phyloP scores from a whole-genome alignment of 2,113 vertebrate genomes.

The Electrona antarctica region DNA sequence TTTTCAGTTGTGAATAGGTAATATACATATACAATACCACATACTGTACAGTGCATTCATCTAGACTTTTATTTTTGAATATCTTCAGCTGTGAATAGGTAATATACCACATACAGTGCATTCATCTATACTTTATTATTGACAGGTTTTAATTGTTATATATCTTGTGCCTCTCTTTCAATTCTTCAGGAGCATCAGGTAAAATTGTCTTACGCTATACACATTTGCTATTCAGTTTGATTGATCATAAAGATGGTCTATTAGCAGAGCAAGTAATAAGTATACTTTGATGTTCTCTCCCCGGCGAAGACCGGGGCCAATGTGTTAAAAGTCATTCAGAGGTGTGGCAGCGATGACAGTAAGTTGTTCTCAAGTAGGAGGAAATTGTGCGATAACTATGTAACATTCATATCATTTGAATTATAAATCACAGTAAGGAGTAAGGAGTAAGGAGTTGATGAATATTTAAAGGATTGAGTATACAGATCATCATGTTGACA shows the following conservation, averaged over 20 bases:
- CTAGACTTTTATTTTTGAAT: no score
- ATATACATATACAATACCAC: no score
- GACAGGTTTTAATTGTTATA: not conserved
- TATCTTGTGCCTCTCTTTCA: not conserved
- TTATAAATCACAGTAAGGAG: constrained; percentile 81
- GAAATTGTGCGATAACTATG: constrained; percentile 74
- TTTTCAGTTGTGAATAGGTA: no score
- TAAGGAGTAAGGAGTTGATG: constrained; percentile 74
- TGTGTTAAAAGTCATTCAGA: constrained; percentile 69
- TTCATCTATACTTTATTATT: no score
- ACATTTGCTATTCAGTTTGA: not conserved
- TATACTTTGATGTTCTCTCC: constrained; percentile 63
- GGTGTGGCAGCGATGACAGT: constrained; percentile 67
- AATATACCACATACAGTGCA: no score
- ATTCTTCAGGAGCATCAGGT: not conserved
- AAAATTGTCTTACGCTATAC: no score
- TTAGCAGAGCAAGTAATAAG: constrained; percentile 26
- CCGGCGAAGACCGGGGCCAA: constrained; percentile 39
- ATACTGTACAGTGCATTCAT: no score
- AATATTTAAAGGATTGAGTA: constrained; percentile 84
- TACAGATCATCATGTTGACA: constrained; percentile 85
- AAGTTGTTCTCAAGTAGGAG: constrained; percentile 64
- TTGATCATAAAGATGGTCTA: constrained; percentile 7
- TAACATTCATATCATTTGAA: constrained; percentile 85
- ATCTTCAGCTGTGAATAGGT: no score